Evolutionary conservation across 2,113 vertebrate genomes (phyloP), one percentile per base, ranked within the genome.

Genomic region (Neolamprologus sp.): DNA sequence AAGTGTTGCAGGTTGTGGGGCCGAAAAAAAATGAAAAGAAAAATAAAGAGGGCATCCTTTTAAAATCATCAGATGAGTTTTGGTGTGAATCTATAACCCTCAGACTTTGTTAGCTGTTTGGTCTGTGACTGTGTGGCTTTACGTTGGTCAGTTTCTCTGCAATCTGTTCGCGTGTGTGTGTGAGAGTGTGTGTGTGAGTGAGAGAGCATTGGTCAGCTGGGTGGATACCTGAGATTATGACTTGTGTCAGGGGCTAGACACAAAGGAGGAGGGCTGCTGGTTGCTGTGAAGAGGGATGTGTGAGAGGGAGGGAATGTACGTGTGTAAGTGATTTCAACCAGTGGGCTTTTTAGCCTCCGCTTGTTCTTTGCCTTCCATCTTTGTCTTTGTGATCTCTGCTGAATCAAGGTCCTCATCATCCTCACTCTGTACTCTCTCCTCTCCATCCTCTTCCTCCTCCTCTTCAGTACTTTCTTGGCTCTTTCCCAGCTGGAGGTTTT

Each of bases 401-500:
- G 93, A 92, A 86, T 97, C 97, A 1, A 96, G 83, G 60, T 98
- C 98, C 49, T 98, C 98, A 65, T 99, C 98, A 3, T 98, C 98
- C 49, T 98, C 98, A 12, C 97, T 98, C 78, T 95, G 97, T 33
- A 93, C 97, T 78, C 85, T 95, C 85, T 93, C 93, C 0, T 99
- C 97, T 19, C 98, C 97, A 26, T 98, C 97, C 2, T 98, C 45
- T 91, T 95, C 96, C 0, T 97, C 97, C 31, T 99, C 98, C 16
- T 98, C 98, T 19, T 98, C 98, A 0, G 97, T 96, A 85, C 98
- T 98, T 54, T 96, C 97, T 17, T 97, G 97, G 94, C 96, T 97
- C 93, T 98, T 98, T 35, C 97, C 97, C 7, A 99, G 97, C 95
- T 99, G 98, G 89, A 99, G 96, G 17, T 98, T 99, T 90, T 99